These are phyloP conservation scores for Mizuhopecten yessoensis DNA, from an alignment of 1,140 invertebrate genomes.

Conservation along the genomic window DNA sequence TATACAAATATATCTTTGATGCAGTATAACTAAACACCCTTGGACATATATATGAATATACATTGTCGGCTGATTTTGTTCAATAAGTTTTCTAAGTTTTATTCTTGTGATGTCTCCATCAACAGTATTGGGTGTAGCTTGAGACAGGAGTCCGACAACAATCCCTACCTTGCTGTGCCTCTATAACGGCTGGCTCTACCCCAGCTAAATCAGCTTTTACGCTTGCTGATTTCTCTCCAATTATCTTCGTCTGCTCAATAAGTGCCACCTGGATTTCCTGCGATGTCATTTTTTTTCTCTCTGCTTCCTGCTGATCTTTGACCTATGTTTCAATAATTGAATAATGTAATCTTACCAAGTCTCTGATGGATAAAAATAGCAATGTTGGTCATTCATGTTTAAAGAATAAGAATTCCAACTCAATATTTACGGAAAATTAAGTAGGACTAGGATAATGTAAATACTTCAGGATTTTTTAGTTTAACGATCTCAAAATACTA, in stretches of 20 bases:
- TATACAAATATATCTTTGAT: no score
- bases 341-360: background rate
- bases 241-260: conserved; percentile 90
- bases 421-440: background rate
- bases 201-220: conserved; percentile 97
- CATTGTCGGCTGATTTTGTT: no score
- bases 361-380: background rate
- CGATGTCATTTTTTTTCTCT: conserved; percentile 99
- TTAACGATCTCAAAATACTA: conserved; percentile 95
- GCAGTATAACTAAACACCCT: no score
- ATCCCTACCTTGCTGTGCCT: conserved; percentile 95
- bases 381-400: background rate
- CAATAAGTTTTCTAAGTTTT: no score
- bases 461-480: no score
- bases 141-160: background rate
- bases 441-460: no score
- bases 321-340: conserved; percentile 83
- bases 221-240: conserved; percentile 94
- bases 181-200: conserved; percentile 98
- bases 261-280: conserved; percentile 98
- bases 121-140: no score
- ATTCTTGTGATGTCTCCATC: no score
- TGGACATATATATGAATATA: no score
- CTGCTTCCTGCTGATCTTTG: conserved; percentile 99
- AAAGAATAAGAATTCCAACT: background rate